These are phyloP conservation scores for Pelobates cultripes DNA, from an alignment of 2,797 vertebrate species.

Conservation along the genomic window DNA sequence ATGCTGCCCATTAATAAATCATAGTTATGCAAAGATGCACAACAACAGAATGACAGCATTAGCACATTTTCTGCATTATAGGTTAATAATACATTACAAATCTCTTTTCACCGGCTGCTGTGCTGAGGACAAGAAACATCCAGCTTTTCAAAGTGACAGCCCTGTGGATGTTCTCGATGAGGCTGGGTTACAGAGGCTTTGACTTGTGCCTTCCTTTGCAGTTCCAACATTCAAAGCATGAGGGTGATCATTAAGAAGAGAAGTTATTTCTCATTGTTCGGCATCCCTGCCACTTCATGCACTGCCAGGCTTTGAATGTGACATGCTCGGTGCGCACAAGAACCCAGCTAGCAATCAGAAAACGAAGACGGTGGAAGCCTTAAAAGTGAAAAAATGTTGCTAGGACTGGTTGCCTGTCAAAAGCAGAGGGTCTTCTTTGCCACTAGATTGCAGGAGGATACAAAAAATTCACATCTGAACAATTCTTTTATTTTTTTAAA, in stretches of 20 bases:
- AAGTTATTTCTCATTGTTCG: conserved; percentile 13
- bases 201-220: conserved; percentile 29
- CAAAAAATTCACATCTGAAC: no score
- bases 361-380: neutral
- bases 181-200: conserved; percentile 17
- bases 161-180: conserved; percentile 24
- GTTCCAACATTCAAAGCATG: conserved; percentile 17
- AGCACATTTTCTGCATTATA: neutral
- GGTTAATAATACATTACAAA: conserved; percentile 54
- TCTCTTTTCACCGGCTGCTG: conserved; percentile 3
- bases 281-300: conserved; percentile 29
- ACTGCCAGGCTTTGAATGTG: conserved; percentile 24
- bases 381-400: neutral
- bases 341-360: conserved; percentile 4
- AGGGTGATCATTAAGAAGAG: conserved; percentile 28
- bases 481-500: no score
- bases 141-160: conserved; percentile 35
- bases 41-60: conserved; percentile 19
- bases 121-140: conserved; percentile 35
- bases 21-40: conserved; percentile 12
- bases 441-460: no score
- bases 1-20: conserved; percentile 30
- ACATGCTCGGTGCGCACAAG: conserved; percentile 18
- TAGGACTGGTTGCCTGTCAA: neutral
- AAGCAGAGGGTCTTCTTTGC: neutral